Base-by-base conservation (phyloP, 2,797 vertebrate genomes). In the Vespertilio murinus region DNA sequence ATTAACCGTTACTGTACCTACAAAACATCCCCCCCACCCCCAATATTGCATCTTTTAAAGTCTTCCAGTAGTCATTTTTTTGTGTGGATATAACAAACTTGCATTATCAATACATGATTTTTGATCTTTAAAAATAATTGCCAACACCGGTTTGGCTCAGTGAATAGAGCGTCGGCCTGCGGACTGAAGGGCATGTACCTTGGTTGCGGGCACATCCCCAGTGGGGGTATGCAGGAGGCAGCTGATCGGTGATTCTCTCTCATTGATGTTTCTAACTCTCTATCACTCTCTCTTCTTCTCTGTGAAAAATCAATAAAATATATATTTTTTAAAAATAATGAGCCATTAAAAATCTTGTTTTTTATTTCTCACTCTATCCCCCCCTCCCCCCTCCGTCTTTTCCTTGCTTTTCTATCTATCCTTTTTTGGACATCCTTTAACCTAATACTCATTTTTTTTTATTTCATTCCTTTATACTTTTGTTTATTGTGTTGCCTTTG, bases 361-460 rank as follows among this genome's bases (percentile, higher is more conserved):
- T 30, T 42, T 42, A 42, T 42, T 42, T 42, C 42, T 42, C 42
- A 9, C 42, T 42, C 42, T 10, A 42, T 11, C n/a, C n/a, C n/a
- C n/a, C n/a, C n/a, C n/a, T 11, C 0, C 54, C 8, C 1, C 4
- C 23, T 25, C n/a, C n/a, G n/a, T 59, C 23, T 59, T 12, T 12
- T 59, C 25, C 23, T 59, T 28, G 23, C 25, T 59, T 59, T 1
- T 28, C 23, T 59, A 23, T 8, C 25, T 59, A 28, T 28, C 42
- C 56, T 1, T n/a, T 64, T 61, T 64, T 30, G 59, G 59, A 8
- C 1, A 64, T 8, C 59, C 13, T 16, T 64, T n/a, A 17, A 17
- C 61, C 30, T n/a, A 64, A 64, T n/a, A 64, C 61, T n/a, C 28
- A n/a, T 64, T 64, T 64, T 64, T 64, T 64, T 30, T 64, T 17